Evolutionary conservation across 2,797 vertebrate species (phyloP), one percentile per base, ranked within the genome.

Genomic region (Sebastes diploproa): DNA sequence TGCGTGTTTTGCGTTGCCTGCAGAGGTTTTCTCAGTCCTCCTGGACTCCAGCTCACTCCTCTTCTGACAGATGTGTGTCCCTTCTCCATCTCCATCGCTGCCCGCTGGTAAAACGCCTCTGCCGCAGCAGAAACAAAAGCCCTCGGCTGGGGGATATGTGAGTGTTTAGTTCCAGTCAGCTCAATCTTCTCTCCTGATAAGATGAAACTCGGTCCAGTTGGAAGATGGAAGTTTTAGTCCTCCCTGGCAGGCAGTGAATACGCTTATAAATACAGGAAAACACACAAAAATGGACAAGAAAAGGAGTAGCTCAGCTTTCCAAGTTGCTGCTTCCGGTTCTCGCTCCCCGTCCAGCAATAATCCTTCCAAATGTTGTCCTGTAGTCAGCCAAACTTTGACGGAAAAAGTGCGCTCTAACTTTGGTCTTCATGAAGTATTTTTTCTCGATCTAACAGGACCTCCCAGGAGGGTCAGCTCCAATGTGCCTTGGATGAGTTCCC

Each of bases 11-110:
- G 78, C 10, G 82, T 88, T 78, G 85, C 75, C 83, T 92, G 88
- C 9, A 92, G 80, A 84, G 94, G 86, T 88, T 93, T 94, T 55
- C 78, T 90, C 86, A 87, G 20, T 74, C 83, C 88, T 78, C 86
- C 90, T 52, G 94, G 93, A 89, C 88, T 92, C 94, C 95, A 96
- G 90, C 95, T 96, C 82, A 93, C 84, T 75, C 93, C 96, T 91
- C 94, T 93, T 81, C 85, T 94, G 62, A 95, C 6, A 55, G 92
- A 89, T 68, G 78, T 61, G 36, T 95, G 95, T 81, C 86, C 92
- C 64, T 83, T 92, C 67, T 96, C 95, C 94, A 95, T 93, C 63
- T 91, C 94, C 93, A 95, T 93, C 25, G 22, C 72, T 42, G 58
- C 42, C 73, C 56, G 75, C 59, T 52, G 36, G 64, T 70, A 27